Percentiles rank a stretch among this genome's conserved stretches.
Conservation (phyloP, 2,888 invertebrate species). For the Ormyrus labotus region DNA sequence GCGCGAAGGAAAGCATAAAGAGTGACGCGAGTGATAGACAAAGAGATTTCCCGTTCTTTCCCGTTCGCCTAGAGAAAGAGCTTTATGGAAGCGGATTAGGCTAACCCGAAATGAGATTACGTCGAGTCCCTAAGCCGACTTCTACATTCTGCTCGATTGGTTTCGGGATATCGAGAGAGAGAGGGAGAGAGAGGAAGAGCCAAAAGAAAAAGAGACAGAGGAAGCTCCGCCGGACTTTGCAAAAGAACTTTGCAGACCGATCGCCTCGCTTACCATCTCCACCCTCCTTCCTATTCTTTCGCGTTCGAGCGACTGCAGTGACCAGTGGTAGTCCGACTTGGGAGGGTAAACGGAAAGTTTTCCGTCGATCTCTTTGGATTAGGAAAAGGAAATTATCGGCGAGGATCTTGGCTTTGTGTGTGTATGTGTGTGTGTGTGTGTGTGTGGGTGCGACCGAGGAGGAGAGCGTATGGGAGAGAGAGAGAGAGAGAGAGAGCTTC, state of each 20-base stretch:
- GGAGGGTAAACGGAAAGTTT: conserved; percentile 41
- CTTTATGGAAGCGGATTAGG: conserved; percentile 67
- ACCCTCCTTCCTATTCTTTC: not conserved
- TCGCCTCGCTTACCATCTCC: conserved; percentile 25
- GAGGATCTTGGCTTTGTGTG: not conserved
- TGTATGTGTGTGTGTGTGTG: too few relatives aligned
- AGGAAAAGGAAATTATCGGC: conserved; percentile 41
- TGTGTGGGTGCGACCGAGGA: too few relatives aligned
- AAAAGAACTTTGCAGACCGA: conserved; percentile 53
- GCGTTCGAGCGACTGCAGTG: not conserved
- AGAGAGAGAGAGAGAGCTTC: too few relatives aligned
- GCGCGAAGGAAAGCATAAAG: not conserved
- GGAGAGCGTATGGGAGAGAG: too few relatives aligned
- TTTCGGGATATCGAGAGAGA: conserved; percentile 60
- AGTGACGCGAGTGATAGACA: conserved; percentile 21
- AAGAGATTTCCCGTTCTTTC: not conserved
- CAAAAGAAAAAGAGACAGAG: conserved; percentile 27
- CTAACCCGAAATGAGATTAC: conserved; percentile 70
- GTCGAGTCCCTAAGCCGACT: conserved; percentile 67
- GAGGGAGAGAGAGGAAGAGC: conserved; percentile 13
- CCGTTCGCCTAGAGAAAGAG: conserved; percentile 48
- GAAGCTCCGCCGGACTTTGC: conserved; percentile 41
- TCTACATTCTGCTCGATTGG: conserved; percentile 67
- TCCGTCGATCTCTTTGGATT: conserved; percentile 38
- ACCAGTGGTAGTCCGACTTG: not conserved